phyloP scores from a whole-genome alignment of 1,140 invertebrate species.

The Steinernema khuongi region DNA sequence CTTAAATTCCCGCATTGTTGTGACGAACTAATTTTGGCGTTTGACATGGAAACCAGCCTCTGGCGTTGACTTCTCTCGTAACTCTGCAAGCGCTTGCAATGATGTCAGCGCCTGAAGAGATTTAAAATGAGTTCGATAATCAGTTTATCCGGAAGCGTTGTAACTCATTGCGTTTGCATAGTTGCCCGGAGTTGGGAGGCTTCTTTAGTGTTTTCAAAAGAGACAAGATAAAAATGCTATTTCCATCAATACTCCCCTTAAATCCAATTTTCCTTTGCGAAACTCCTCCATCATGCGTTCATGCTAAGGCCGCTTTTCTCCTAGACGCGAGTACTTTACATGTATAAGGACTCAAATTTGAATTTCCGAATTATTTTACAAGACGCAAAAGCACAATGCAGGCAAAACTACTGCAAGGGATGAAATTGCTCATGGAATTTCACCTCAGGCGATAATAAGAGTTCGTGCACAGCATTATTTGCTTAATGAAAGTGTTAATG shows the following conservation, averaged over 20 bases:
- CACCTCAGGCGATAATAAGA: slow-evolving; percentile 1
- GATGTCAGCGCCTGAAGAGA: not conserved
- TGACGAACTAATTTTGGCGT: not conserved
- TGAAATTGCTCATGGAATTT: not conserved
- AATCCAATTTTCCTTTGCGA: slow-evolving; percentile 4
- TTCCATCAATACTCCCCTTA: slow-evolving; percentile 3
- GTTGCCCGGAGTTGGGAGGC: not conserved
- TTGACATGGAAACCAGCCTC: not conserved
- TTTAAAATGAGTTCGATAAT: not conserved
- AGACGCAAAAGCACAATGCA: not conserved
- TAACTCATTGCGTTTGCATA: not conserved
- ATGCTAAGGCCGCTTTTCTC: not conserved
- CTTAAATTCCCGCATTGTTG: slow-evolving; percentile 8
- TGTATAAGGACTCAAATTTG: not conserved
- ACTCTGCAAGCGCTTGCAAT: not conserved
- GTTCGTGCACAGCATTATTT: not conserved
- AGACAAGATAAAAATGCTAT: slow-evolving; percentile 13
- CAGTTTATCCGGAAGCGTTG: slow-evolving; percentile 8
- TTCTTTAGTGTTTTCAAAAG: not conserved
- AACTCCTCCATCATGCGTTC: slow-evolving; percentile 1
- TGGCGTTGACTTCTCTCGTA: not conserved
- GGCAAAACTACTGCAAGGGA: too few species aligned
- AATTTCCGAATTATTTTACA: not conserved
- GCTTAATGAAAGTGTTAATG: not conserved
- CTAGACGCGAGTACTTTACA: not conserved